A percentile compares a stretch with the other conserved stretches of the same genome.
Evolutionary conservation across 2,113 vertebrate genomes (phyloP).

Genomic region (Microtus pennsylvanicus): DNA sequence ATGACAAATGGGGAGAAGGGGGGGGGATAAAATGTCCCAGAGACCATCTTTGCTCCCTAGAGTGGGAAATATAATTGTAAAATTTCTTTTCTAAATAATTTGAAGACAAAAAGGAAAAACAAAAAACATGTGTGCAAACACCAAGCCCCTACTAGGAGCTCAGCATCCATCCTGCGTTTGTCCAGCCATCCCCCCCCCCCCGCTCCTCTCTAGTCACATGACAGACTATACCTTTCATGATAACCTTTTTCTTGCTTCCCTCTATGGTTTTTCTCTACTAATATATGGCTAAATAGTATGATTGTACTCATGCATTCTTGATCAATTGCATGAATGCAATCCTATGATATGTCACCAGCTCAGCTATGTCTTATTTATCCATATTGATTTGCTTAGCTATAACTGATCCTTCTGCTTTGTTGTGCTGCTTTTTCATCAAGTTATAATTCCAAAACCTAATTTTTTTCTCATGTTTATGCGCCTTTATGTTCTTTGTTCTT

Average conservation of each 20-base stretch:
- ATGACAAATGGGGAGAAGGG: background rate
- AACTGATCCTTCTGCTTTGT: background rate
- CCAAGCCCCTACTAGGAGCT: background rate
- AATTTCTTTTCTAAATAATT: background rate
- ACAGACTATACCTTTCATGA: background rate
- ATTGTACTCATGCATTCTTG: background rate
- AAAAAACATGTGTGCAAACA: background rate
- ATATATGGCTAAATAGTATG: background rate
- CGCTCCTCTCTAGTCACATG: background rate
- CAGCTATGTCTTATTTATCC: background rate
- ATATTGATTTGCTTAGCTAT: background rate
- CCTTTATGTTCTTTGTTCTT: background rate
- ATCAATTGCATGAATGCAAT: background rate
- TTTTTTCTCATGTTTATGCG: background rate
- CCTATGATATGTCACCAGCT: background rate
- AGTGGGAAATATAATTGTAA: background rate
- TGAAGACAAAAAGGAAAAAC: background rate
- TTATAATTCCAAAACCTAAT: background rate
- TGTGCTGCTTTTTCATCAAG: background rate
- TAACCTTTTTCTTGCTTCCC: background rate
- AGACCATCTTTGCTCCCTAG: background rate
- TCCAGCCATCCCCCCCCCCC: rapidly evolving
- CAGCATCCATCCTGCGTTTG: background rate
- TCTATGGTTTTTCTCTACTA: background rate
- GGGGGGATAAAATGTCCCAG: background rate